A percentile compares a stretch with the other conserved stretches of the same genome.
phyloP scores from a whole-genome alignment of 2,888 invertebrate species.

The Caenorhabditis drosophilae region DNA sequence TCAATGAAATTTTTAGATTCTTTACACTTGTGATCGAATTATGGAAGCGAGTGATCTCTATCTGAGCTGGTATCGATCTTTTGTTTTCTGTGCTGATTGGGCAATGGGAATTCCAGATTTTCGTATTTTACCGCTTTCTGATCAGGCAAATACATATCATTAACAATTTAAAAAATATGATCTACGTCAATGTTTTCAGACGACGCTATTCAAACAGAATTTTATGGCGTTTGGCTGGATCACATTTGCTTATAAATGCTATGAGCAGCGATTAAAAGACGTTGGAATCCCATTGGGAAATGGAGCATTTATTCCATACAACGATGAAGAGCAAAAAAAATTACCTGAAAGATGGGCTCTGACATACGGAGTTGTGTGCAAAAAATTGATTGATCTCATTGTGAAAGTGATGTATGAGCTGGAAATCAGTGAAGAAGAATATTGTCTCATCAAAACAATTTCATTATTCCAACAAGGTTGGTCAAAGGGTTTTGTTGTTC shows the following conservation, averaged over 20 bases:
- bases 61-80: conserved; percentile 53
- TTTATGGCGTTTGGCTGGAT: conserved; percentile 62
- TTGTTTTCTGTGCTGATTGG: conserved; percentile 59
- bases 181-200: conserved; percentile 23
- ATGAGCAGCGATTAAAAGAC: conserved; percentile 24
- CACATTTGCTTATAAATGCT: conserved; percentile 53
- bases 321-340: conserved; percentile 42
- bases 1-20: conserved; percentile 36
- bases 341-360: conserved; percentile 49
- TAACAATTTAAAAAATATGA: background rate
- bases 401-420: conserved; percentile 53
- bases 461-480: conserved; percentile 55
- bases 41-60: conserved; percentile 55
- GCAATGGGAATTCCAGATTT: conserved; percentile 58
- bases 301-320: conserved; percentile 54
- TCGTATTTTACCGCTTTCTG: conserved; percentile 42
- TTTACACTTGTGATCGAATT: conserved; percentile 49
- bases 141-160: conserved; percentile 40
- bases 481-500: background rate
- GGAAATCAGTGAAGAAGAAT: conserved; percentile 54
- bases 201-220: conserved; percentile 57
- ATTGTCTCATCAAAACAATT: conserved; percentile 54
- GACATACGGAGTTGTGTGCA: conserved; percentile 53
- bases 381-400: conserved; percentile 51
- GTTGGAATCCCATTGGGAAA: conserved; percentile 54